phyloP scores from a whole-genome alignment of 1,140 invertebrate species.

The Babylonia areolata region DNA sequence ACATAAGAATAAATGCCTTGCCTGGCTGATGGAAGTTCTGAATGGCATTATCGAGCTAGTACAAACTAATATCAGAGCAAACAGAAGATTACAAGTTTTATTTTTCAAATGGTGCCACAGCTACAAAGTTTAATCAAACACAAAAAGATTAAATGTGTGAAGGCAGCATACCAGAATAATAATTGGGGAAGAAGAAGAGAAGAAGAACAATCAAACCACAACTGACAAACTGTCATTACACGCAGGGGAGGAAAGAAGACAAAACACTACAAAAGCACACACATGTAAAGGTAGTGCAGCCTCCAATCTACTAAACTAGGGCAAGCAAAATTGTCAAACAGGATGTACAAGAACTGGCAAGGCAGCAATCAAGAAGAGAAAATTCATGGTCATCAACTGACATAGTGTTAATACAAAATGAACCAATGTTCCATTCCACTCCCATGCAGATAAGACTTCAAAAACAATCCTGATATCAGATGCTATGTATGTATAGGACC shows the following conservation, averaged over 20 bases:
- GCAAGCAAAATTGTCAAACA: constrained; percentile 29
- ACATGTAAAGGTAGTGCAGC: constrained; percentile 16
- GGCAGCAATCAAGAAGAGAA: constrained; percentile 21
- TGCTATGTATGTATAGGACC: constrained; percentile 7
- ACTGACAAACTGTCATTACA: constrained; percentile 29
- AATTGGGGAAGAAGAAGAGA: constrained; percentile 6
- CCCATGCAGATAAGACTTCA: background rate
- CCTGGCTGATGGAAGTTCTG: background rate
- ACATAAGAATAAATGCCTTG: too few relatives aligned
- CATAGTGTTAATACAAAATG: constrained; percentile 6
- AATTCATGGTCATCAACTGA: constrained; percentile 5
- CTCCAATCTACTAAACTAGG: constrained; percentile 17
- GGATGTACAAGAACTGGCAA: constrained; percentile 17
- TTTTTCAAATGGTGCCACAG: constrained; percentile 38
- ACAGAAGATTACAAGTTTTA: constrained; percentile 40
- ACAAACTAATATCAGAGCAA: constrained; percentile 37
- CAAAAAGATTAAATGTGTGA: constrained; percentile 40
- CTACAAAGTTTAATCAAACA: constrained; percentile 39
- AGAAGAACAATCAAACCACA: constrained; percentile 29
- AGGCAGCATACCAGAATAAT: constrained; percentile 37
- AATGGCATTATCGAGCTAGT: constrained; percentile 28
- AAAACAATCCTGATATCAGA: background rate
- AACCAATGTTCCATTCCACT: constrained; percentile 9
- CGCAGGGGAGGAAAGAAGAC: constrained; percentile 16
- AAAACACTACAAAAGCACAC: constrained; percentile 32